Evolutionary conservation across 1,140 invertebrate genomes (phyloP).

Genomic region (Yoshiicerus persimilis): DNA sequence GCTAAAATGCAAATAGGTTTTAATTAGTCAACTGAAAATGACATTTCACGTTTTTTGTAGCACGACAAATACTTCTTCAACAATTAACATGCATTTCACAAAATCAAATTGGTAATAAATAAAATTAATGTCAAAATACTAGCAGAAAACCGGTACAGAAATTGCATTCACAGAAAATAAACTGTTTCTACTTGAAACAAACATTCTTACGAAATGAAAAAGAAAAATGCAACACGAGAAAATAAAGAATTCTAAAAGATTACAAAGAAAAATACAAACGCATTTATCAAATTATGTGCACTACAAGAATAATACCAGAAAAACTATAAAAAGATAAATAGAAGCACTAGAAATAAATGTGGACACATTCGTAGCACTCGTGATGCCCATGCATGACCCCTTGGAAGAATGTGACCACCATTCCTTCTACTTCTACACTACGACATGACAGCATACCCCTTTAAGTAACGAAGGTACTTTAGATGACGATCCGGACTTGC

Average conservation of each 20-base stretch:
- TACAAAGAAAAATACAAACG: background rate
- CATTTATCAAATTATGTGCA: background rate
- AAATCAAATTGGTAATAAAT: too few relatives aligned
- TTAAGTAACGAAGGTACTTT: conserved; percentile 55
- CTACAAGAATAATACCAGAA: background rate
- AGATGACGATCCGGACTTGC: conserved; percentile 27
- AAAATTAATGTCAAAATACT: too few relatives aligned
- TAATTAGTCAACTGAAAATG: conserved; percentile 40
- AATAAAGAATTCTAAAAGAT: too few relatives aligned
- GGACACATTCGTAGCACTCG: background rate
- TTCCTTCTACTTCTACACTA: conserved; percentile 5
- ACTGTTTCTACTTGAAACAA: too few relatives aligned
- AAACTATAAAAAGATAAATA: conserved; percentile 50
- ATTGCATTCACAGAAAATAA: too few relatives aligned
- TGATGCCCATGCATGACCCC: background rate
- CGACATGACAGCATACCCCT: conserved; percentile 53
- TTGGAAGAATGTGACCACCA: background rate
- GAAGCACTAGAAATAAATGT: conserved; percentile 36
- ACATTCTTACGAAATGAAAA: background rate
- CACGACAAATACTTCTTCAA: background rate
- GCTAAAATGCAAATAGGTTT: conserved; percentile 53
- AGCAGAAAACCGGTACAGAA: too few relatives aligned
- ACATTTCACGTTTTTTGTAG: background rate
- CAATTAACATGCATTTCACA: background rate
- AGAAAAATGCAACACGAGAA: background rate